Evolutionary conservation across 1,140 invertebrate species (phyloP), one percentile per base, ranked within the genome.

Genomic region (Argopecten irradians): DNA sequence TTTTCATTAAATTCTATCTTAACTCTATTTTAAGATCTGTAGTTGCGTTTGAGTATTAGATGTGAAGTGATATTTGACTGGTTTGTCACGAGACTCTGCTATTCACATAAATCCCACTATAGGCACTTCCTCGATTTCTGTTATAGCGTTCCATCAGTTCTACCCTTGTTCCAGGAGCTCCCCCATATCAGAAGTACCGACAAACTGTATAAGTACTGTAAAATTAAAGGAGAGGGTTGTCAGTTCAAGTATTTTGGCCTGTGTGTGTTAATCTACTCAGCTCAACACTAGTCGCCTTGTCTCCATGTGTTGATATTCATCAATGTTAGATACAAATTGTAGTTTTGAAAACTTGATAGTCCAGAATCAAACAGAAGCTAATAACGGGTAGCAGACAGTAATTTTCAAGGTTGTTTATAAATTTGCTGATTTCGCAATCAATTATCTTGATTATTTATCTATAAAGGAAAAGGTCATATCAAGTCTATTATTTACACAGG

Each of bases 1-100:
- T 71, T 71, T 71, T 71, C 55, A 71, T 71, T 71, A 71, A 71
- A 71, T 71, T 71, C 55, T 71, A 28, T 71, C 55, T 71, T 71
- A 28, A 71, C n/a, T 71, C 55, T 71, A 71, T 71, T 71, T 71
- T 71, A 71, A 28, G 55, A 71, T 71, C 55, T 71, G 22, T 71
- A n/a, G 55, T 28, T 71, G n/a, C 22, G 55, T 71, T 71, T 71
- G 55, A 71, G 55, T 71, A n/a, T 71, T 5, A n/a, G 55, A 16
- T 71, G 55, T 71, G 55, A 71, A 71, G 55, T 71, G 55, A 71
- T 71, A 71, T 71, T 71, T 11, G 22, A 28, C 55, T 71, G 55
- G 1, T 71, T 71, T 71, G 55, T n/a, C 22, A 71, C 2, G 55
- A 55, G 7, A 55, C 43, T 11, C 14, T 55, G 22, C 7, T 55